Evolutionary conservation across 2,113 vertebrate species (phyloP), one percentile per base, ranked within the genome.

Genomic region (Pseudopipra pipra): DNA sequence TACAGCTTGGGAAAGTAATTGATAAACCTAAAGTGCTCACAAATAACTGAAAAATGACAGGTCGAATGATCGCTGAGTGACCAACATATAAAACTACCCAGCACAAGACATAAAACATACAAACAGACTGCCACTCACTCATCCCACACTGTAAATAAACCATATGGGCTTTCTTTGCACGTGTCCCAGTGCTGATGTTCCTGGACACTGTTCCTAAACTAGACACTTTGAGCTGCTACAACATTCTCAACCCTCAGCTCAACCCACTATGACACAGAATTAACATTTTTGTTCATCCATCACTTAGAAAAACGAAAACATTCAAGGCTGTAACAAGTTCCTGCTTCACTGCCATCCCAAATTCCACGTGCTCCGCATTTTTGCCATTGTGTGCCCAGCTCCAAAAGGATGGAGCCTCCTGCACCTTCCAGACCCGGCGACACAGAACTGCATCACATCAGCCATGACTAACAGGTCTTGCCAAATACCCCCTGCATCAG

Each of bases 1-100:
- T 97, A 98, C 65, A 96, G 86, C 93, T 94, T 81, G 66, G 91
- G 63, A 95, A 96, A 94, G 92, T 96, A 97, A 98, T 97, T 95
- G 95, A 97, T 97, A 97, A 98, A 88, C 22, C 54, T 68, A 31
- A 97, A 97, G 94, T 58, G 44, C 75, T 94, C 92, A 91, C 90
- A 97, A 97, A 94, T 98, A 93, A 98, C 81, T 88, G 89, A 87
- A 90, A 97, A 93, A 62, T 62, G 85, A 96, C 67, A 84, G 90
- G 72, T 90, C 76, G 94, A 90, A 73, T 27, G 87, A 93, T 86
- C 39, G 8, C 22, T 14, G 67, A 96, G 88, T 91, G 92, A 93
- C 87, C 97, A 84, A 62, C 77, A 73, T 49, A 73, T 51, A 66
- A 73, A 95, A 68, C 70, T 86, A 94, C 78, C 71, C 67, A 91